Evolutionary conservation across 2,888 invertebrate species (phyloP).

Genomic region (Anthophora plumipes): DNA sequence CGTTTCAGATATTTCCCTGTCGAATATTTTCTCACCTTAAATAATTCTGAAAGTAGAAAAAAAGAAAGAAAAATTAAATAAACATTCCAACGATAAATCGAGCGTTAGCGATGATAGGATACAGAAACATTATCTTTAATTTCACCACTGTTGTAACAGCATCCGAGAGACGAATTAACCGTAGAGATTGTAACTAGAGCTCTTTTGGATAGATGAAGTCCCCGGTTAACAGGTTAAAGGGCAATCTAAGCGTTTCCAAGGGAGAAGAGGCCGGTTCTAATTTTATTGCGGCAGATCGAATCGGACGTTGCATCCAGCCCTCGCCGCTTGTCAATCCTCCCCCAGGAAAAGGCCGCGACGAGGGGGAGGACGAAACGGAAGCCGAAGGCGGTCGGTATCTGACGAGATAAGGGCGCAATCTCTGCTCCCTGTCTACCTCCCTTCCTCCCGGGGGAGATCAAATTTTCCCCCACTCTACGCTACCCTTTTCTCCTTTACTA

Average conservation of each 20-base stretch:
- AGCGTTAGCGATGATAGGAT: too few relatives aligned
- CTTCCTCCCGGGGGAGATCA: conserved; percentile 28
- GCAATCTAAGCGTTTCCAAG: conserved; percentile 4
- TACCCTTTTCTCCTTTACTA: not conserved
- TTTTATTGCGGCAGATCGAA: conserved; percentile 80
- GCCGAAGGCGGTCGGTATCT: conserved; percentile 78
- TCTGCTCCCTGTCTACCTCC: conserved; percentile 61
- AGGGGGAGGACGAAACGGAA: conserved; percentile 73
- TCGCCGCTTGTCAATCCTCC: conserved; percentile 62
- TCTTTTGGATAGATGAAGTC: too few relatives aligned
- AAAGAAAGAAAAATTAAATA: too few relatives aligned
- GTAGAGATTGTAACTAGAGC: too few relatives aligned
- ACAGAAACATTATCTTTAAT: too few relatives aligned
- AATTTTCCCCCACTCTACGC: conserved; percentile 48
- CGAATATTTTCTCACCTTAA: too few relatives aligned
- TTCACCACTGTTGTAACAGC: too few relatives aligned
- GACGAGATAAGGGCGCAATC: conserved; percentile 80
- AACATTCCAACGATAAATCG: too few relatives aligned
- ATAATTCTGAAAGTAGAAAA: too few relatives aligned
- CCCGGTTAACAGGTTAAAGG: too few relatives aligned
- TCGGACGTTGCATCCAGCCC: conserved; percentile 65
- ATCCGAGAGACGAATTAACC: too few relatives aligned
- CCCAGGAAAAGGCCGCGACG: conserved; percentile 50
- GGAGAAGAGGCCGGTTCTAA: conserved; percentile 62
- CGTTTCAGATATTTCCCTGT: too few relatives aligned